Evolutionary conservation across 1,140 invertebrate species (phyloP).

Genomic region (Laodelphax striatellus): DNA sequence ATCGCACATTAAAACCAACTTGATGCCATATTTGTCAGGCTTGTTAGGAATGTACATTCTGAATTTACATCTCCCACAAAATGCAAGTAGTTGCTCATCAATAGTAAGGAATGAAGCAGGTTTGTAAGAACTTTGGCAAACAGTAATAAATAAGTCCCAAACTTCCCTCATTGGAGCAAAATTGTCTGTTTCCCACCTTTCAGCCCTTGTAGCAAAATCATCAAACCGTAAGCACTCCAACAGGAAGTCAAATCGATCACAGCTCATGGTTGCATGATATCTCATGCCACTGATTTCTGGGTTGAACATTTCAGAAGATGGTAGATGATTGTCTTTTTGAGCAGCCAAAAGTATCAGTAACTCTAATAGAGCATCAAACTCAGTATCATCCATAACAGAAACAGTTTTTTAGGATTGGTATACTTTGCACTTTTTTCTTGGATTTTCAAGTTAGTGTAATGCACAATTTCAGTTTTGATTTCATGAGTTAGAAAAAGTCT

Average conservation of each 20-base stretch:
- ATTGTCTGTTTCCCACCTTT: slow-evolving; percentile 21
- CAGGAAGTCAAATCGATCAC: slow-evolving; percentile 27
- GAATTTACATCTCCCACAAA: slow-evolving; percentile 29
- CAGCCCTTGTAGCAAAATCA: slow-evolving; percentile 22
- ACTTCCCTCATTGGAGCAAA: slow-evolving; percentile 29
- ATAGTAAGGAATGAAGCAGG: slow-evolving; percentile 21
- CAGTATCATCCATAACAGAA: neutral
- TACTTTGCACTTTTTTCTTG: neutral
- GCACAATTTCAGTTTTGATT: neutral
- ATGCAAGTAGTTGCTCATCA: slow-evolving; percentile 30
- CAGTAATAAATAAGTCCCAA: slow-evolving; percentile 23
- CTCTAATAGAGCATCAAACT: slow-evolving; percentile 16
- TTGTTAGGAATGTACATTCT: slow-evolving; percentile 30
- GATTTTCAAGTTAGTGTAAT: neutral
- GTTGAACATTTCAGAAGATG: slow-evolving; percentile 21
- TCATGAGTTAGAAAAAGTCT: neutral
- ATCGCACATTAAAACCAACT: slow-evolving; percentile 29
- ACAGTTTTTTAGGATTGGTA: neutral
- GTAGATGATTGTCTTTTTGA: slow-evolving; percentile 22
- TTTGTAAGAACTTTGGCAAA: slow-evolving; percentile 8
- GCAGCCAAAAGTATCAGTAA: slow-evolving; percentile 19
- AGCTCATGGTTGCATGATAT: slow-evolving; percentile 24
- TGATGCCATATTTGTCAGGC: slow-evolving; percentile 29
- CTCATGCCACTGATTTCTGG: slow-evolving; percentile 14
- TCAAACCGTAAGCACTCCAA: slow-evolving; percentile 27